Conservation (phyloP, 2,888 invertebrate species). For the Acronicta alni region DNA sequence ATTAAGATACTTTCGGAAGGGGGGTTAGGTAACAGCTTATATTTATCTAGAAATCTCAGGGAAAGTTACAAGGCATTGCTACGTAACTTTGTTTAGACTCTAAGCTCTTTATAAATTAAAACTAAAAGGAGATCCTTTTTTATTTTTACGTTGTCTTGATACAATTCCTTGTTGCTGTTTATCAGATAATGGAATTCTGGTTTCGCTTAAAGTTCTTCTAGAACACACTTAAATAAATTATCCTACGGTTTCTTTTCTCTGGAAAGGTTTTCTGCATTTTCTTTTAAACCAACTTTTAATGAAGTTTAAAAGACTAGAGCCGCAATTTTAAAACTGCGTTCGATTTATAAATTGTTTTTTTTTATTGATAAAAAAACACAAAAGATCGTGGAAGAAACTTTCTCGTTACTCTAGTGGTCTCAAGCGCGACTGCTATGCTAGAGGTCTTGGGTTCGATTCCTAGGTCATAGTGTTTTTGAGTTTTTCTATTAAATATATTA, state of each 20-base stretch:
- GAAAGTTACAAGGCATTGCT: conserved; percentile 36
- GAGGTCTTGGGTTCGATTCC: no score
- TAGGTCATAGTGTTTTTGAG: no score
- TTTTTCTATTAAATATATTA: no score
- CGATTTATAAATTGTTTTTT: no score
- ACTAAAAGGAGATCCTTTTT: conserved; percentile 12
- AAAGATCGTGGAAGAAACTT: no score
- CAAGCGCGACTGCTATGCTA: no score
- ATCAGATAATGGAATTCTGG: conserved; percentile 13
- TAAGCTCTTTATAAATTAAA: conserved; percentile 31
- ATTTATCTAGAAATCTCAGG: conserved; percentile 14
- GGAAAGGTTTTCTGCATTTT: background rate
- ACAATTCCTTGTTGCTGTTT: conserved; percentile 7
- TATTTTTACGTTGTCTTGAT: conserved; percentile 3
- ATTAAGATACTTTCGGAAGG: conserved; percentile 13
- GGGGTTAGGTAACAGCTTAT: conserved; percentile 8
- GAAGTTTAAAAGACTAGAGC: background rate
- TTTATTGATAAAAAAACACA: no score
- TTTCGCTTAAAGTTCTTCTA: background rate
- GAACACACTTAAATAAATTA: conserved; percentile 12
- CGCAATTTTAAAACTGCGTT: no score
- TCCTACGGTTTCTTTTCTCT: background rate
- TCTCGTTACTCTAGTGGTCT: no score
- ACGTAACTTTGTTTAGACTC: conserved; percentile 19
- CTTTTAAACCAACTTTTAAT: background rate